These are phyloP conservation scores for Bedellia somnulentella DNA, from an alignment of 2,888 invertebrate species.

Conservation along the genomic window DNA sequence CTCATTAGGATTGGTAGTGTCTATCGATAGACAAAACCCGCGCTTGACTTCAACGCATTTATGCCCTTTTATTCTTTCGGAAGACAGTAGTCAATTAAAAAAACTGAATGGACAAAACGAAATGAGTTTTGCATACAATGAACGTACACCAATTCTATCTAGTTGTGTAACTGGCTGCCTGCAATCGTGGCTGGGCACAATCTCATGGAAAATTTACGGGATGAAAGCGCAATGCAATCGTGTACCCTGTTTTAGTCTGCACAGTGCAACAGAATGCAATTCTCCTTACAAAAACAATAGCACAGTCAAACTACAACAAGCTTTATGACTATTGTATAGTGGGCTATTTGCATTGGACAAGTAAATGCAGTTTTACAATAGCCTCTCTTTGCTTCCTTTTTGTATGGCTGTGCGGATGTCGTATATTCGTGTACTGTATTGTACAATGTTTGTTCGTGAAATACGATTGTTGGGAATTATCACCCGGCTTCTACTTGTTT, in stretches of 20 bases:
- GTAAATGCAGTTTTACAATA: too few species aligned
- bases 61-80: conserved; percentile 27
- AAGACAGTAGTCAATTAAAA: conserved; percentile 30
- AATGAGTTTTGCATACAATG: conserved; percentile 49
- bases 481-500: too few species aligned
- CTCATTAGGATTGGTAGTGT: too few species aligned
- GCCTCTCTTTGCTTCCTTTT: too few species aligned
- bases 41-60: not conserved
- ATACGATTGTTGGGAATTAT: too few species aligned
- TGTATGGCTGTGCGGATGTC: too few species aligned
- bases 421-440: too few species aligned
- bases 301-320: conserved; percentile 16
- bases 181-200: conserved; percentile 20
- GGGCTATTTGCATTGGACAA: conserved; percentile 15
- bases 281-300: not conserved
- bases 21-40: not conserved
- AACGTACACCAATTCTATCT: conserved; percentile 45
- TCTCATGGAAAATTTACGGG: conserved; percentile 46
- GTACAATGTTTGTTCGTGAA: too few species aligned
- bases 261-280: conserved; percentile 25
- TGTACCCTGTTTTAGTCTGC: conserved; percentile 30
- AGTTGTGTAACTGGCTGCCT: conserved; percentile 32
- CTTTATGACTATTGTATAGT: conserved; percentile 20
- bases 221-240: conserved; percentile 50
- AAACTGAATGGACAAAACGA: conserved; percentile 47